These are phyloP conservation scores for Steatornis caripensis DNA, from an alignment of 2,113 vertebrate species.

Conservation along the genomic window DNA sequence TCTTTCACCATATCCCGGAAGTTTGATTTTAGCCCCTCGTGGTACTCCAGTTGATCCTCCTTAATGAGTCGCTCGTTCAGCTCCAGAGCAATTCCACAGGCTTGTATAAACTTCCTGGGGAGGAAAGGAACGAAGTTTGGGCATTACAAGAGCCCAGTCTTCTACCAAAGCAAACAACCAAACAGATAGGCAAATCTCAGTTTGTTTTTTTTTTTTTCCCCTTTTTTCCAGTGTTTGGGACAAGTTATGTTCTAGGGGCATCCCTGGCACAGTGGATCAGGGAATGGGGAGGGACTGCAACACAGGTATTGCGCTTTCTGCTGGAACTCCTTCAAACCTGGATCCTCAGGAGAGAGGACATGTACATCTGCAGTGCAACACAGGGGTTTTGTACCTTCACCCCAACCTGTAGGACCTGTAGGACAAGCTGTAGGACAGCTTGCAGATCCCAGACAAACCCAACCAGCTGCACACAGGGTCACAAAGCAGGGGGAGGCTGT, in stretches of 20 bases:
- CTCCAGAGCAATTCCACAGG: conserved; percentile 91
- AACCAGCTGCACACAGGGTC: not conserved
- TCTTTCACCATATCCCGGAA: conserved; percentile 98
- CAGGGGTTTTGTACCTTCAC: not conserved
- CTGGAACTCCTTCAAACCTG: not conserved
- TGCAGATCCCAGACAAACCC: not conserved
- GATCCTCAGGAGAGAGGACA: not conserved
- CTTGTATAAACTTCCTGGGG: conserved; percentile 88
- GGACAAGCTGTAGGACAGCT: too few species aligned
- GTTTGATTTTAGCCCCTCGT: conserved; percentile 92
- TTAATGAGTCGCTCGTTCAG: conserved; percentile 95
- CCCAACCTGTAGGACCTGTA: not conserved
- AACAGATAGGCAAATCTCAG: not conserved
- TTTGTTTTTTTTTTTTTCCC: not conserved
- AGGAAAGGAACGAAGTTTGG: not conserved
- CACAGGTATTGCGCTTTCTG: not conserved
- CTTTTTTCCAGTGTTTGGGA: not conserved
- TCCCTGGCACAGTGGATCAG: not conserved
- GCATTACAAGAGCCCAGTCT: not conserved
- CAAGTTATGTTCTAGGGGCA: not conserved
- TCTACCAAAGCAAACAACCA: not conserved
- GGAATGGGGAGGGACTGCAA: not conserved
- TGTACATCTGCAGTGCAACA: not conserved
- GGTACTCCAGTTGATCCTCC: conserved; percentile 95
- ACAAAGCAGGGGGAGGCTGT: not conserved